Conservation (phyloP, 1,140 invertebrate genomes). For the Cotesia glomerata region DNA sequence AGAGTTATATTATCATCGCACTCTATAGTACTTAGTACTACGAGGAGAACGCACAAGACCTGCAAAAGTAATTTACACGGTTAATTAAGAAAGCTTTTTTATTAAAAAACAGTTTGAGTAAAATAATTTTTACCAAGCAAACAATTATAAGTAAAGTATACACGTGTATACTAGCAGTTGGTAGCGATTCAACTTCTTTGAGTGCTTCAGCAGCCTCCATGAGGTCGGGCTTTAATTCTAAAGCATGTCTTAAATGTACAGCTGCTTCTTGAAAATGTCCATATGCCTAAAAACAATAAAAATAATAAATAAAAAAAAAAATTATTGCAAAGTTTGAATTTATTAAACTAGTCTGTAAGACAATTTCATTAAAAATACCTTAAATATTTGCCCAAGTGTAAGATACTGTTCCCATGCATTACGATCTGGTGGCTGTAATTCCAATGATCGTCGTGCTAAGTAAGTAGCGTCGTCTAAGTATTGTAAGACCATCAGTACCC, state of each 20-base stretch:
- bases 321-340: background rate
- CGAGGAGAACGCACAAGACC: constrained; percentile 80
- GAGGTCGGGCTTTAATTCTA: constrained; percentile 83
- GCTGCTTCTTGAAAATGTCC: constrained; percentile 84
- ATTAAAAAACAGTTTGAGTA: background rate
- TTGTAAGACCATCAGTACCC: constrained; percentile 83
- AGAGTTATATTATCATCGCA: constrained; percentile 64
- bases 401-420: constrained; percentile 91
- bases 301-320: background rate
- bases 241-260: constrained; percentile 78
- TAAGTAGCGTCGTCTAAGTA: constrained; percentile 89
- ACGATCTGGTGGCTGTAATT: constrained; percentile 80
- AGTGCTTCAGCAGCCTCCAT: constrained; percentile 77
- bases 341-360: background rate
- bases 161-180: constrained; percentile 75
- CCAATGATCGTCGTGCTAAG: constrained; percentile 75
- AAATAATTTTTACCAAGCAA: constrained; percentile 69
- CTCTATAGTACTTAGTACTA: constrained; percentile 74
- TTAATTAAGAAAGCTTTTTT: constrained; percentile 14
- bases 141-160: constrained; percentile 87
- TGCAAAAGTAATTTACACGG: constrained; percentile 45
- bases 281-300: constrained; percentile 67
- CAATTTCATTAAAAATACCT: constrained; percentile 50
- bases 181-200: constrained; percentile 78
- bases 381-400: constrained; percentile 83